Evolutionary conservation across 2,888 invertebrate genomes (phyloP).

Genomic region (Desoria tigrina): DNA sequence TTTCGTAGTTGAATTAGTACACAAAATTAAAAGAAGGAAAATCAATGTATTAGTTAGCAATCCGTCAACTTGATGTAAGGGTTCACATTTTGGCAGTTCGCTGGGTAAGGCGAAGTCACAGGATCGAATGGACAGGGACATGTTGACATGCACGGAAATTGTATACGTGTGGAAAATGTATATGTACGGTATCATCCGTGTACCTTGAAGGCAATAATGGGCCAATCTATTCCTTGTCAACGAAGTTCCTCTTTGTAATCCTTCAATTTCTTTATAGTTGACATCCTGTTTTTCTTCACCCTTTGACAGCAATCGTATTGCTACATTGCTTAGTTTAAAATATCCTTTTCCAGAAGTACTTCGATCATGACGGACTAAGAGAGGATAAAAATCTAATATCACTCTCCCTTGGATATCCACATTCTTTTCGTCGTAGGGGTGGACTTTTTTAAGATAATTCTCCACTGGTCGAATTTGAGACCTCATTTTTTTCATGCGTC

Average conservation of each 20-base stretch:
- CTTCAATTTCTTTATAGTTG: slow-evolving; percentile 35
- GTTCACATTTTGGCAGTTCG: too few species aligned
- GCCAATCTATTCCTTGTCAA: slow-evolving; percentile 35
- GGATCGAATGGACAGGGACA: too few species aligned
- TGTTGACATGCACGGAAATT: too few species aligned
- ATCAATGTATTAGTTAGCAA: too few species aligned
- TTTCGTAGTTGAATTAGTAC: too few species aligned
- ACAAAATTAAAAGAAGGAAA: too few species aligned
- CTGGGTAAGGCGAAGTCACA: too few species aligned
- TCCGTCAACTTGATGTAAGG: too few species aligned
- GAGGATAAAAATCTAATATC: slow-evolving; percentile 43
- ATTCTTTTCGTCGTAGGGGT: slow-evolving; percentile 26
- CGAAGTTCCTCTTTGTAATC: slow-evolving; percentile 36
- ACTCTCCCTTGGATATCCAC: slow-evolving; percentile 38
- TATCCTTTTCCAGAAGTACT: background rate
- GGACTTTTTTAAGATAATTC: slow-evolving; percentile 31
- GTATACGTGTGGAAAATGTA: slow-evolving; percentile 34
- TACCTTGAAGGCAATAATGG: slow-evolving; percentile 44
- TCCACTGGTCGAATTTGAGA: slow-evolving; percentile 25
- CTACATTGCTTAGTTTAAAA: slow-evolving; percentile 33
- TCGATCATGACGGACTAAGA: slow-evolving; percentile 32
- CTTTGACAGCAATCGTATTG: slow-evolving; percentile 33
- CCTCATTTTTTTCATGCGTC: slow-evolving; percentile 32
- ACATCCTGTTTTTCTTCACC: slow-evolving; percentile 43
- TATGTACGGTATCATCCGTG: too few species aligned